These are phyloP conservation scores for Sebastes fasciatus DNA, from an alignment of 2,113 vertebrate species.

Conservation along the genomic window DNA sequence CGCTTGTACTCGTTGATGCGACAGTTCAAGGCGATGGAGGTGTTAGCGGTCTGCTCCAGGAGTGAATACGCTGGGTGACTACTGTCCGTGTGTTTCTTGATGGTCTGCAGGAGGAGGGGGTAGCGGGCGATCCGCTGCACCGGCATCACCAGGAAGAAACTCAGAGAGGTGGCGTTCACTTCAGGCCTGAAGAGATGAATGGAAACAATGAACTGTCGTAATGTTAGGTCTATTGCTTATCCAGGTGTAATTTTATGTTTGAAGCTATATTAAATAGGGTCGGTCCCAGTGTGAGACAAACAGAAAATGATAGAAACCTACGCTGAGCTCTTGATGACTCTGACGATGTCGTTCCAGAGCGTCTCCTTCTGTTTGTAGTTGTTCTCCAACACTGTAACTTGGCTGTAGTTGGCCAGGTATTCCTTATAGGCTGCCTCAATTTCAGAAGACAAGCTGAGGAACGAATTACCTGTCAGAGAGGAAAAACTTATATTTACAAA, in stretches of 20 bases:
- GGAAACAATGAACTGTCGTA: background rate
- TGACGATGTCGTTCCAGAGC: conserved; percentile 87
- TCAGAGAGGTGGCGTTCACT: conserved; percentile 88
- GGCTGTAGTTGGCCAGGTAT: conserved; percentile 91
- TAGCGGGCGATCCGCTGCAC: conserved; percentile 96
- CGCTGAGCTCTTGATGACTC: conserved; percentile 86
- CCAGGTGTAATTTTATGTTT: background rate
- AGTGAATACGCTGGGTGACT: conserved; percentile 75
- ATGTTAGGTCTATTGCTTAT: background rate
- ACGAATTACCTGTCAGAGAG: conserved; percentile 85
- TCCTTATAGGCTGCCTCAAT: conserved; percentile 90
- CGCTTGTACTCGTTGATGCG: conserved; percentile 97
- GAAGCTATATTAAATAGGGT: background rate
- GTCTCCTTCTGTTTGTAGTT: conserved; percentile 88
- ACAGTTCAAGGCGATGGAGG: conserved; percentile 89
- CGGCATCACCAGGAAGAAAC: conserved; percentile 94
- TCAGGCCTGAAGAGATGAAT: conserved; percentile 84
- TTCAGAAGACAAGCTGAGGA: conserved; percentile 90
- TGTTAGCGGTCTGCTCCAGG: conserved; percentile 84
- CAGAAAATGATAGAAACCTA: conserved; percentile 79
- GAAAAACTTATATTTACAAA: background rate
- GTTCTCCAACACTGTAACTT: conserved; percentile 87
- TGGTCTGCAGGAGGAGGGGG: conserved; percentile 92
- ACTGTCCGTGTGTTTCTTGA: conserved; percentile 89
- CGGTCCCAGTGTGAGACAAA: background rate